phyloP scores from a whole-genome alignment of 1,140 invertebrate genomes.

The Eueides isabella region DNA sequence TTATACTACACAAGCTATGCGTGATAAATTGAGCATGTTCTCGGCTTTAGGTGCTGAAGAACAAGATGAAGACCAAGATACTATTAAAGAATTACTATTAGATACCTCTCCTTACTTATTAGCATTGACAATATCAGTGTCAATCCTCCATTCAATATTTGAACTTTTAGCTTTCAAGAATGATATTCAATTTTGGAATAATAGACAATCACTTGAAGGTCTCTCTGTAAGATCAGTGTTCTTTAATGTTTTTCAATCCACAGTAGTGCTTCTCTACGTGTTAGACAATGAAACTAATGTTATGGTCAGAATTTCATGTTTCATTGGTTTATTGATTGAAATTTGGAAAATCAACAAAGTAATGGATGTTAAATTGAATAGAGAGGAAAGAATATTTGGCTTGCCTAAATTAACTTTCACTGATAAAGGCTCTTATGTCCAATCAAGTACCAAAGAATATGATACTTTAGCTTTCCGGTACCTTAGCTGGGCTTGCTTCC shows the following conservation, averaged over 20 bases:
- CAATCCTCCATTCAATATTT: slow-evolving; percentile 98
- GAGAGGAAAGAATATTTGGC: slow-evolving; percentile 88
- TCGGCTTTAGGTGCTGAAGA: slow-evolving; percentile 86
- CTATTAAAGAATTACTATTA: slow-evolving; percentile 97
- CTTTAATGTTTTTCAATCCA: slow-evolving; percentile 98
- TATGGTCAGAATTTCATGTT: slow-evolving; percentile 95
- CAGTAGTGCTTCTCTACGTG: slow-evolving; percentile 97
- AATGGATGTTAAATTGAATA: slow-evolving; percentile 91
- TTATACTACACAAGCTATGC: slow-evolving; percentile 97
- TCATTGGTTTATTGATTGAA: slow-evolving; percentile 97
- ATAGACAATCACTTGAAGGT: slow-evolving; percentile 97
- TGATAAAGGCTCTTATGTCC: slow-evolving; percentile 98
- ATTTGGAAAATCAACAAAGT: slow-evolving; percentile 99
- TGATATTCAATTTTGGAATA: slow-evolving; percentile 99
- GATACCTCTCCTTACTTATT: slow-evolving; percentile 99
- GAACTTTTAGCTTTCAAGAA: slow-evolving; percentile 99
- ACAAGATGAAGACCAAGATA: slow-evolving; percentile 97
- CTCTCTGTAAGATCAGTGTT: slow-evolving; percentile 99
- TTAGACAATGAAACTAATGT: slow-evolving; percentile 99
- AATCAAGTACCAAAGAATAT: slow-evolving; percentile 97
- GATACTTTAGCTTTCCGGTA: slow-evolving; percentile 98
- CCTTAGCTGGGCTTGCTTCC: slow-evolving; percentile 97
- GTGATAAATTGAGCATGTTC: slow-evolving; percentile 88
- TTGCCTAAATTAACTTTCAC: slow-evolving; percentile 91
- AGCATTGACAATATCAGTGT: slow-evolving; percentile 95